phyloP scores from a whole-genome alignment of 1,140 invertebrate genomes.

The Drosophila pseudoananassae region DNA sequence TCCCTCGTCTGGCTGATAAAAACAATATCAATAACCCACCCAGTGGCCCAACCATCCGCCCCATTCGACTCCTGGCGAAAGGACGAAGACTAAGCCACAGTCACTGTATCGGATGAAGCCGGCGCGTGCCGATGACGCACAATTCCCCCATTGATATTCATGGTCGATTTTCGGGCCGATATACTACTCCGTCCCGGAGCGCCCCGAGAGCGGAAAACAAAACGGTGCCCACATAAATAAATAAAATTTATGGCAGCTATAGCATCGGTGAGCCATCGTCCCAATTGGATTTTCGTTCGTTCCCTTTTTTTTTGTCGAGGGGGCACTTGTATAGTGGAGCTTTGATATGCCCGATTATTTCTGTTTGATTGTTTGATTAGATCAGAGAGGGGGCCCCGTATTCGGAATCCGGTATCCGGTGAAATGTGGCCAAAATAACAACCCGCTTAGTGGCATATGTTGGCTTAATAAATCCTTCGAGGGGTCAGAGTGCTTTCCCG shows the following conservation, averaged over 20 bases:
- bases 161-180: constrained; percentile 66
- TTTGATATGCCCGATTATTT: constrained; percentile 56
- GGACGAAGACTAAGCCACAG: constrained; percentile 51
- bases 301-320: background rate
- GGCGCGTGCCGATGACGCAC: constrained; percentile 66
- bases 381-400: constrained; percentile 17
- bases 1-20: constrained; percentile 66
- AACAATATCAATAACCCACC: constrained; percentile 69
- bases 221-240: constrained; percentile 74
- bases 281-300: constrained; percentile 51
- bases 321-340: constrained; percentile 47
- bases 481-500: background rate
- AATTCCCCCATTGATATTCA: constrained; percentile 81
- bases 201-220: constrained; percentile 52
- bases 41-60: background rate
- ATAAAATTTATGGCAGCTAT: constrained; percentile 75
- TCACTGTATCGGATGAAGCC: constrained; percentile 48
- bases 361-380: constrained; percentile 49
- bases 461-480: constrained; percentile 15
- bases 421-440: constrained; percentile 32
- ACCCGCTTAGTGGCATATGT: constrained; percentile 26
- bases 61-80: constrained; percentile 6
- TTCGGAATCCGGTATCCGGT: constrained; percentile 7
- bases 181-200: constrained; percentile 17
- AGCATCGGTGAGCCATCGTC: constrained; percentile 54